Base-by-base conservation (phyloP, 2,113 vertebrate species). In the Catagonus wagneri region DNA sequence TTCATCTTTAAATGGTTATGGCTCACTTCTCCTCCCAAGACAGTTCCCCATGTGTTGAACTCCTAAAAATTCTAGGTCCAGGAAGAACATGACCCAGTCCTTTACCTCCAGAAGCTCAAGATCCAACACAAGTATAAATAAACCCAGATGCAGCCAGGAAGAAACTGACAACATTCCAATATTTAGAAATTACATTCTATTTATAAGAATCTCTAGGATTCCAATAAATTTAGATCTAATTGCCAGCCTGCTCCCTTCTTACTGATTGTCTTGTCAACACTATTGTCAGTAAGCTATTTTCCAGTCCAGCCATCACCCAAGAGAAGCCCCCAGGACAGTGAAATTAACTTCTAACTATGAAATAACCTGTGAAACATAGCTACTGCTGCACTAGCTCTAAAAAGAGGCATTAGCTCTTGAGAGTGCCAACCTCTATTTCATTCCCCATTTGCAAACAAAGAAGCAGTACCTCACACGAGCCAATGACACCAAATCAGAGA, bases 141-240 rank as follows among this genome's bases (percentile, higher is more conserved):
- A 72, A 83, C 32, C 20, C 52, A 94, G 83, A 72, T 36, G 6
- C 16, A 76, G 36, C 20, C n/a, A 19, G 27, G 15, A 90, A 95
- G 20, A 19, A 93, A 78, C 2, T 36, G 63, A 84, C 29, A 74
- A 68, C 32, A 83, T 79, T 56, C 54, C 29, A 74, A 61, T 36
- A 83, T 79, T 56, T 44, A 88, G 56, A 93, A 88, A 87, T 84
- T 63, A 52, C 34, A 58, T 74, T 68, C 68, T 56, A 72, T 50
- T 71, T 79, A 74, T 19, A 94, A 84, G 44, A 91, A 27, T 80
- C 25, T 86, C 25, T 69, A 95, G n/a, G 27, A 96, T 17, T 61
- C 63, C 61, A 85, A 69, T 75, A 92, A 94, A 76, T 89, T 39
- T 32, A 29, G 36, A 87, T 78, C 29, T 84, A 74, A 92, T 61